Conservation (phyloP, 1,140 invertebrate genomes). For the Drosophila lowei region DNA sequence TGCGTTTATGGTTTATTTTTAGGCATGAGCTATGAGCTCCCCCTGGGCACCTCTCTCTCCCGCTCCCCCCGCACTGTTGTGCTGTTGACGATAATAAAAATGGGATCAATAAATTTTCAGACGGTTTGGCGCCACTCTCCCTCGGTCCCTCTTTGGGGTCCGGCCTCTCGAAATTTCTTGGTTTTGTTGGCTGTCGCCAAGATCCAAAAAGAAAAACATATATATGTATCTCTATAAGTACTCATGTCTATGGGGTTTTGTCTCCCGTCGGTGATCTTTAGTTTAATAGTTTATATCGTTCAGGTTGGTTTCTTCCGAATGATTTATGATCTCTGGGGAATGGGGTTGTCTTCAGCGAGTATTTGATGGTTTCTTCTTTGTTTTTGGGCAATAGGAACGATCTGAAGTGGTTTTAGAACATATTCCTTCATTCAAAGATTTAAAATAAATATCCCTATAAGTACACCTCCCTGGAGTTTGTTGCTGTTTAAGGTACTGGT, state of each 20-base stretch:
- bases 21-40: slow-evolving; percentile 64
- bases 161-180: background rate
- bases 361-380: too few species aligned
- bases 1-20: slow-evolving; percentile 60
- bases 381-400: too few species aligned
- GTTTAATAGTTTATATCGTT: slow-evolving; percentile 8
- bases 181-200: slow-evolving; percentile 12
- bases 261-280: background rate
- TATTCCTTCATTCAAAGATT: too few species aligned
- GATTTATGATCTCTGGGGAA: slow-evolving; percentile 12
- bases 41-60: slow-evolving; percentile 4
- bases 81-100: slow-evolving; percentile 66
- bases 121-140: slow-evolving; percentile 67
- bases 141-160: slow-evolving; percentile 11
- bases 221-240: background rate
- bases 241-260: slow-evolving; percentile 2
- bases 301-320: background rate
- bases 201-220: slow-evolving; percentile 7
- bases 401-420: too few species aligned
- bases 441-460: too few species aligned
- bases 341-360: background rate
- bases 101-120: slow-evolving; percentile 76
- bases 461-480: too few species aligned
- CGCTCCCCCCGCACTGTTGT: slow-evolving; percentile 5
- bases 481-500: too few species aligned